A percentile compares a stretch with the other conserved stretches of the same genome.
These are phyloP conservation scores for Agrochola circellaris DNA, from an alignment of 2,888 invertebrate genomes.

Conservation along the genomic window DNA sequence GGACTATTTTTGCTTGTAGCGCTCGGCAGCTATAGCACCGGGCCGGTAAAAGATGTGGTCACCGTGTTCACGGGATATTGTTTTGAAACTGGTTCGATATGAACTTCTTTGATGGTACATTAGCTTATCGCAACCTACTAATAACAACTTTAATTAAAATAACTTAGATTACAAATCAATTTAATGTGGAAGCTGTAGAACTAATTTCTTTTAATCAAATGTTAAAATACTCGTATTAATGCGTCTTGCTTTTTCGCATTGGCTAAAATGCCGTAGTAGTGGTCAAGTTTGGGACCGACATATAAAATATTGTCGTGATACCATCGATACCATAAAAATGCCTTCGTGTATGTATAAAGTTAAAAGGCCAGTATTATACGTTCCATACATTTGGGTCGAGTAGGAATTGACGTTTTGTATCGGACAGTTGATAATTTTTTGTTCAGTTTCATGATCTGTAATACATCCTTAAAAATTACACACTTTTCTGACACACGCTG, in stretches of 20 bases:
- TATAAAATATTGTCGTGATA: background rate
- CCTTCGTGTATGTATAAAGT: background rate
- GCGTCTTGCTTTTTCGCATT: background rate
- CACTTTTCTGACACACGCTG: background rate
- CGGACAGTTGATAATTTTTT: background rate
- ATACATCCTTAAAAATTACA: background rate
- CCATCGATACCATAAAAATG: background rate
- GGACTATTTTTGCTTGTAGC: too few species aligned
- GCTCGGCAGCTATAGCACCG: too few species aligned
- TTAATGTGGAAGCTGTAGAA: background rate
- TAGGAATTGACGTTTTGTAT: background rate
- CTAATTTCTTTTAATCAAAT: slow-evolving; percentile 27
- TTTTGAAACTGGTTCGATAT: too few species aligned
- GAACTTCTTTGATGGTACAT: too few species aligned
- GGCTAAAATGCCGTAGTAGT: too few species aligned
- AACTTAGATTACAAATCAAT: slow-evolving; percentile 28
- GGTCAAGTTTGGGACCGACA: background rate
- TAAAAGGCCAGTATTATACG: background rate
- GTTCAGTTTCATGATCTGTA: background rate
- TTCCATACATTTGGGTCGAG: background rate
- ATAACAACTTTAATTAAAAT: slow-evolving; percentile 35
- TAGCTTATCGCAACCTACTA: slow-evolving; percentile 14
- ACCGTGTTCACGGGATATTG: too few species aligned
- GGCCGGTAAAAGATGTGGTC: too few species aligned
- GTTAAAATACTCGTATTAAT: slow-evolving; percentile 3